phyloP scores from a whole-genome alignment of 2,797 vertebrate species.

The Xenentodon cancila region DNA sequence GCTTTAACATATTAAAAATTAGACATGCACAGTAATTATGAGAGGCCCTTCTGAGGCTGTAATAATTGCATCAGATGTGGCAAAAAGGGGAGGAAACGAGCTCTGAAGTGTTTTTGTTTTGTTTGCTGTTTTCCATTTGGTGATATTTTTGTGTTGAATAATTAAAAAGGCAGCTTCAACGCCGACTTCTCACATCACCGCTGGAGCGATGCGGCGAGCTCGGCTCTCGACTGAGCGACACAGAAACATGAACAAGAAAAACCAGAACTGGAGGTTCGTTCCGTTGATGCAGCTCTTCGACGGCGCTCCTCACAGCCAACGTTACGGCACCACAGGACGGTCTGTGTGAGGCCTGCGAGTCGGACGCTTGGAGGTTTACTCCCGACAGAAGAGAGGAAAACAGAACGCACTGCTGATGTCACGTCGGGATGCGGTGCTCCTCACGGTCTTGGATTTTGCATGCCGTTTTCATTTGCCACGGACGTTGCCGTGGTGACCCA shows the following conservation, averaged over 20 bases:
- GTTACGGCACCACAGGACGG: too few relatives aligned
- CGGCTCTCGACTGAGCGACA: background rate
- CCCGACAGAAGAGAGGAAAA: background rate
- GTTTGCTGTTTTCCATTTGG: background rate
- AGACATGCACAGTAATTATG: background rate
- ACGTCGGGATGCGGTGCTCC: background rate
- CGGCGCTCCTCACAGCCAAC: too few relatives aligned
- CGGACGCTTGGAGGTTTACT: background rate
- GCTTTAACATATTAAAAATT: background rate
- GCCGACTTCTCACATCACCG: background rate
- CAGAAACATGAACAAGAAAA: too few relatives aligned
- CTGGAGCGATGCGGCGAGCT: background rate
- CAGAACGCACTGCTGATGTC: background rate
- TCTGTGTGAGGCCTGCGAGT: too few relatives aligned
- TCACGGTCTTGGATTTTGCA: too few relatives aligned
- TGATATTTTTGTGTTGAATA: conserved; percentile 1
- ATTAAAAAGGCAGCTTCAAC: conserved; percentile 7
- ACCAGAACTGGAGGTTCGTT: too few relatives aligned
- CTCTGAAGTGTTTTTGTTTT: conserved; percentile 22
- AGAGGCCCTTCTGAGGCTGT: background rate
- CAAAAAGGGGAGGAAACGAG: conserved; percentile 9
- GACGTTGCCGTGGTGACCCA: conserved; percentile 36
- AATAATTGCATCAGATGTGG: conserved; percentile 24
- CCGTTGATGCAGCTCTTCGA: too few relatives aligned
- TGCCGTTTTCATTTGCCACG: too few relatives aligned